A percentile compares a stretch with the other conserved stretches of the same genome.
phyloP scores from a whole-genome alignment of 92 coral and sea anemone species.

The Siderastrea radians region DNA sequence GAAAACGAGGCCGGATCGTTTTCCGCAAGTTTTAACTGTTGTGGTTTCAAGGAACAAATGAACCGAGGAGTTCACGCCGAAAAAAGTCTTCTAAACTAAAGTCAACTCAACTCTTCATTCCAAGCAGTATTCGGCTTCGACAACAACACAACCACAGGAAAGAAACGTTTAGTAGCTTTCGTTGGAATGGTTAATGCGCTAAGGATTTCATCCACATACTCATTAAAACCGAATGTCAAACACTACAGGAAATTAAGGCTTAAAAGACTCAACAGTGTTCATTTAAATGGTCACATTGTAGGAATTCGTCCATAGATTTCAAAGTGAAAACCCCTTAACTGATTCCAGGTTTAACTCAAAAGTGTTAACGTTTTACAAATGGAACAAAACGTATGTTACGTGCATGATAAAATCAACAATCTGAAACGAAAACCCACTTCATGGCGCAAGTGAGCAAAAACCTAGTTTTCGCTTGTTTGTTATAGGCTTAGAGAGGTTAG shows the following conservation, averaged over 20 bases:
- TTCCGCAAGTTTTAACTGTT: background rate
- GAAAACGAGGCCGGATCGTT: background rate
- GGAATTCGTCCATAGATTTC: too few species aligned
- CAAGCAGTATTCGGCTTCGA: background rate
- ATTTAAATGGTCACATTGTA: too few species aligned
- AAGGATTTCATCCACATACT: background rate
- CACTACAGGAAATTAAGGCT: background rate
- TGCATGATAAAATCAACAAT: background rate
- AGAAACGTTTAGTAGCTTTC: background rate
- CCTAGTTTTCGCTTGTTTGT: too few species aligned
- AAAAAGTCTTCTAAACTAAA: background rate
- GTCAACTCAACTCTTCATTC: background rate
- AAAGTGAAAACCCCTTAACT: too few species aligned
- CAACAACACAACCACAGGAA: background rate
- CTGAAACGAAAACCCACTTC: background rate
- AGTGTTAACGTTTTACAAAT: too few species aligned
- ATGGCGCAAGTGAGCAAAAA: background rate
- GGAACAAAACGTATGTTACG: too few species aligned
- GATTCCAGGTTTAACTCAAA: too few species aligned
- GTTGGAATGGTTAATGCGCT: background rate
- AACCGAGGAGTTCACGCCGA: background rate
- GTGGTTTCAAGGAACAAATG: background rate
- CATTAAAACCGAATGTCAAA: background rate
- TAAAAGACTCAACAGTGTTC: too few species aligned
- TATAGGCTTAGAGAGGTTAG: background rate